Conservation (phyloP, 2,888 invertebrate species). For the Argyresthia albistria region DNA sequence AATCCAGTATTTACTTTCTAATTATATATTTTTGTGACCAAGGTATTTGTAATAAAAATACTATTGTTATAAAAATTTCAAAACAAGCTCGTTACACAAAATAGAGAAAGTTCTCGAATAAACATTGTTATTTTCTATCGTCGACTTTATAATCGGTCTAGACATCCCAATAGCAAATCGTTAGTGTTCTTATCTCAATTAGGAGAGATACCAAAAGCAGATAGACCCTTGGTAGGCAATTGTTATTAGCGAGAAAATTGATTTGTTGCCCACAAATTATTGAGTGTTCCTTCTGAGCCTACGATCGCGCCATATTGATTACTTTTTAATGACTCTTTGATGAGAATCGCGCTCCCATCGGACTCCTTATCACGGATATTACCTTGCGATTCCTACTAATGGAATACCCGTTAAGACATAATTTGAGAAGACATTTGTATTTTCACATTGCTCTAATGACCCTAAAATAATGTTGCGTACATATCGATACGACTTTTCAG, state of each 20-base stretch:
- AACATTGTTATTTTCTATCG: too few relatives aligned
- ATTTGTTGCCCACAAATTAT: background rate
- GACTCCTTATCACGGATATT: conserved; percentile 13
- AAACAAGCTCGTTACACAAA: too few relatives aligned
- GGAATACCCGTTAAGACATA: conserved; percentile 10
- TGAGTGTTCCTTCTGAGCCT: background rate
- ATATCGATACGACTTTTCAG: too few relatives aligned
- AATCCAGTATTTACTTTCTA: too few relatives aligned
- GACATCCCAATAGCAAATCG: background rate
- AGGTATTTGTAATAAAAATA: too few relatives aligned
- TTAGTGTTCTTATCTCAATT: background rate
- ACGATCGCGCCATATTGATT: conserved; percentile 24
- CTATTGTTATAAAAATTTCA: too few relatives aligned
- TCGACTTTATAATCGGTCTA: background rate
- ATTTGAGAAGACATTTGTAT: conserved; percentile 5
- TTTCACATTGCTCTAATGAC: background rate
- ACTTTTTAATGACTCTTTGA: conserved; percentile 39
- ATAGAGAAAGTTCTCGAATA: too few relatives aligned
- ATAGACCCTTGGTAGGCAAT: too few relatives aligned
- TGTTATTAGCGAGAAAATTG: too few relatives aligned
- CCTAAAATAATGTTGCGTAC: too few relatives aligned
- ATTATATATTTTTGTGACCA: too few relatives aligned
- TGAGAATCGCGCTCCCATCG: conserved; percentile 25
- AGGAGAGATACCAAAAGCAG: too few relatives aligned
- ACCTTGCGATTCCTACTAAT: conserved; percentile 11